Conservation (phyloP, 2,888 invertebrate genomes). For the Coremacera marginata region DNA sequence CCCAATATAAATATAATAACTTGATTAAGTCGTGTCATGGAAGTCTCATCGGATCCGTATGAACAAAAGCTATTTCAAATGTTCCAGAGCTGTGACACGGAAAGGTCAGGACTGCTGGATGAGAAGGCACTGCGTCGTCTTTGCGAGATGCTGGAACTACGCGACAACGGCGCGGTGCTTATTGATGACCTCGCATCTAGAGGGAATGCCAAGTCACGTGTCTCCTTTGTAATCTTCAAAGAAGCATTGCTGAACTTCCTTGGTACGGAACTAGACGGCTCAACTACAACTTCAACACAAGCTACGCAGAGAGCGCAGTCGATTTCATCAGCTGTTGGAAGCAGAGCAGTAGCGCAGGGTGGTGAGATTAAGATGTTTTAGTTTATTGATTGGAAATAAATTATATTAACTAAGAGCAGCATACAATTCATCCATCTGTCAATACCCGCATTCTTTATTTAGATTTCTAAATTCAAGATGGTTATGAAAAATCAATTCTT, state of each 20-base stretch:
- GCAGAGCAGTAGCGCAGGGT: conserved; percentile 19
- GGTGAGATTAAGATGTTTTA: neutral
- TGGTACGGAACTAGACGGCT: conserved; percentile 71
- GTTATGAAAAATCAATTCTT: neutral
- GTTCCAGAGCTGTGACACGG: conserved; percentile 83
- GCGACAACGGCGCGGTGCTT: conserved; percentile 77
- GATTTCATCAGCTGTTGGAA: conserved; percentile 24
- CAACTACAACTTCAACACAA: conserved; percentile 29
- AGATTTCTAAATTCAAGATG: neutral
- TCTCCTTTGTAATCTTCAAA: conserved; percentile 82
- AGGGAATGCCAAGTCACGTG: conserved; percentile 63
- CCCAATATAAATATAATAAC: too few species aligned
- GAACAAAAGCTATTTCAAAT: conserved; percentile 85
- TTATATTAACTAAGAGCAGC: too few species aligned
- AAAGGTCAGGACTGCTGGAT: conserved; percentile 78
- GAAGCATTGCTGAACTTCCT: conserved; percentile 80
- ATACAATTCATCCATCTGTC: too few species aligned
- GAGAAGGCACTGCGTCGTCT: conserved; percentile 76
- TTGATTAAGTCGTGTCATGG: conserved; percentile 38
- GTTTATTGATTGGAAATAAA: too few species aligned
- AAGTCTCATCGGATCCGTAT: conserved; percentile 74
- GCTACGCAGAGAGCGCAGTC: conserved; percentile 13
- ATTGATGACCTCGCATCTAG: conserved; percentile 73
- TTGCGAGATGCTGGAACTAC: conserved; percentile 83
- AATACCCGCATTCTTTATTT: neutral